Evolutionary conservation across 2,797 vertebrate species (phyloP).

Genomic region (Gouania willdenowi): DNA sequence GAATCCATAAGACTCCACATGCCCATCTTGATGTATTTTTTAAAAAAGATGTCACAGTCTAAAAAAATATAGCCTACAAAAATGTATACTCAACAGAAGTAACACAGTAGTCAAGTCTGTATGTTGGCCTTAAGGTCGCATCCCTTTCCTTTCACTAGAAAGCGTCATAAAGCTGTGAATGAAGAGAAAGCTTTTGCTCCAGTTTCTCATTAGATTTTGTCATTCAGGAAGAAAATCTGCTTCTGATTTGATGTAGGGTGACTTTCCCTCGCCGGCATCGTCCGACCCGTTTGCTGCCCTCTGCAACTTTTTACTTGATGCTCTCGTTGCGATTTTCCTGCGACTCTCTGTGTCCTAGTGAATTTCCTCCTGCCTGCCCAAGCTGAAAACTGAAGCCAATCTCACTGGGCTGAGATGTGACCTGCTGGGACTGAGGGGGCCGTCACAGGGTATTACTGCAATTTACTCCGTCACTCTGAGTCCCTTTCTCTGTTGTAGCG

Average conservation of each 20-base stretch:
- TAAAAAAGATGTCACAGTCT: no score
- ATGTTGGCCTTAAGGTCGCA: conserved; percentile 1
- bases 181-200: neutral
- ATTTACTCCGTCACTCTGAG: neutral
- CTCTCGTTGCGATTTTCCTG: no score
- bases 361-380: neutral
- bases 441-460: neutral
- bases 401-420: neutral
- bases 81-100: no score
- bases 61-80: no score
- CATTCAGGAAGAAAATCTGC: neutral
- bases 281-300: conserved; percentile 12
- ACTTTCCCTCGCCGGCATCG: conserved; percentile 14
- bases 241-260: conserved; percentile 19
- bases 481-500: neutral
- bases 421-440: conserved; percentile 1
- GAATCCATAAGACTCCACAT: no score
- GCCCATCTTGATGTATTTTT: no score
- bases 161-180: neutral
- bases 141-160: neutral
- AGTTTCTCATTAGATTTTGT: no score
- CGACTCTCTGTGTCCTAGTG: neutral
- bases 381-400: conserved; percentile 6
- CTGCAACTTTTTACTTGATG: conserved; percentile 11
- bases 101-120: no score